These are phyloP conservation scores for Apteryx mantelli DNA, from an alignment of 2,113 vertebrate species.

Conservation along the genomic window DNA sequence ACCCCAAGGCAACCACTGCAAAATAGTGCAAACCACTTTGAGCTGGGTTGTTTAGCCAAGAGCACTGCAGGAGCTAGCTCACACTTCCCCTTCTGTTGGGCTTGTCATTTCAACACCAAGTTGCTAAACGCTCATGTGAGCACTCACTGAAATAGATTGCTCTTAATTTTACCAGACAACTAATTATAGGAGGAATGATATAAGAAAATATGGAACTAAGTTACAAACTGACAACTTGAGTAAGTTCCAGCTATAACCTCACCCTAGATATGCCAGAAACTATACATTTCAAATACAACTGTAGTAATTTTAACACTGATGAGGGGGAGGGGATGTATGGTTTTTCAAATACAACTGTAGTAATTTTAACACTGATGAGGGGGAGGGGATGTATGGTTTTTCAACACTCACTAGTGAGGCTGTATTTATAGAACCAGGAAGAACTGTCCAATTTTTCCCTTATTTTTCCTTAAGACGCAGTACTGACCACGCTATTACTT, in stretches of 20 bases:
- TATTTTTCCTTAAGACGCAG: background rate
- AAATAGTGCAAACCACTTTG: background rate
- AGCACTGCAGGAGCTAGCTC: background rate
- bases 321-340: background rate
- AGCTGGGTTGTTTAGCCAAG: background rate
- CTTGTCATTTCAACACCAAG: background rate
- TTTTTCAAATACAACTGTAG: constrained; percentile 27
- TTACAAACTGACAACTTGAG: constrained; percentile 61
- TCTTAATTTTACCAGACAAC: constrained; percentile 75
- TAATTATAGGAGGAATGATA: constrained; percentile 57
- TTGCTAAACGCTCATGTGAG: constrained; percentile 16
- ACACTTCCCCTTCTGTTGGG: background rate
- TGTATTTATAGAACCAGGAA: background rate
- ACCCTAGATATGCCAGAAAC: constrained; percentile 72
- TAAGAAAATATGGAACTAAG: constrained; percentile 53
- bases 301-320: background rate
- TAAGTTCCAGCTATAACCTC: constrained; percentile 54
- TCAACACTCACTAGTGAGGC: background rate
- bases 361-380: background rate
- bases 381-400: background rate
- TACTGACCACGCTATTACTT: background rate
- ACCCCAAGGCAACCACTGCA: background rate
- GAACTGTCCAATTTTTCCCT: background rate
- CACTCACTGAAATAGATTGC: constrained; percentile 47
- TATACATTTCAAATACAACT: constrained; percentile 46